phyloP scores from a whole-genome alignment of 2,888 invertebrate genomes.

The Pandemis heparana region DNA sequence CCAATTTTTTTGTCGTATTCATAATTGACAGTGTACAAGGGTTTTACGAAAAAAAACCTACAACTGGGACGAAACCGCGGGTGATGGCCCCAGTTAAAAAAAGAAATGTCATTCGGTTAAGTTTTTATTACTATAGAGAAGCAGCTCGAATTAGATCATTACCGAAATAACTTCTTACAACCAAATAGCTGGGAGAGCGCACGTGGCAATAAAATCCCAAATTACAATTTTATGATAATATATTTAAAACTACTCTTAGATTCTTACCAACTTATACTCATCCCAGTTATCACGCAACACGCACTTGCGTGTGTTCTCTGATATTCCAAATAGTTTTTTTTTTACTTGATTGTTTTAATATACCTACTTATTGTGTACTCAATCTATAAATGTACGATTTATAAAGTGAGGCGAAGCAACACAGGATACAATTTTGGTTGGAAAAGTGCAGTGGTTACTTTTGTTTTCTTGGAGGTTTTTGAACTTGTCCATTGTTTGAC shows the following conservation, averaged over 20 bases:
- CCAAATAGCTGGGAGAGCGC: conserved; percentile 2
- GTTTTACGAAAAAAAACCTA: too few relatives aligned
- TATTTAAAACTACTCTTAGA: neutral
- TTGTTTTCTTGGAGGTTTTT: too few relatives aligned
- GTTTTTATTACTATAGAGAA: too few relatives aligned
- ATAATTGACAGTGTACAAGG: too few relatives aligned
- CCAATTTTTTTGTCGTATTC: too few relatives aligned
- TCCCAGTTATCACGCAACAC: neutral
- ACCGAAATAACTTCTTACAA: neutral
- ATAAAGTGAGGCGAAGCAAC: neutral
- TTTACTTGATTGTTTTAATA: neutral
- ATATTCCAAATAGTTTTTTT: neutral
- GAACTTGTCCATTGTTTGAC: too few relatives aligned
- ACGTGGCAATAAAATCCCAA: neutral
- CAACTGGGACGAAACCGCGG: too few relatives aligned
- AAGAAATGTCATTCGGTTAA: too few relatives aligned
- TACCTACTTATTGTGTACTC: too few relatives aligned
- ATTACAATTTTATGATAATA: neutral
- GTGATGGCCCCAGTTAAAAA: too few relatives aligned
- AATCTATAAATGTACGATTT: too few relatives aligned
- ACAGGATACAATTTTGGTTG: neutral
- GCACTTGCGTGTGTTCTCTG: neutral
- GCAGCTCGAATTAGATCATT: neutral
- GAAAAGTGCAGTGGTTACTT: neutral
- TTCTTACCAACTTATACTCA: neutral